Evolutionary conservation across 2,888 invertebrate genomes (phyloP).

Genomic region (Cephonodes hylas): DNA sequence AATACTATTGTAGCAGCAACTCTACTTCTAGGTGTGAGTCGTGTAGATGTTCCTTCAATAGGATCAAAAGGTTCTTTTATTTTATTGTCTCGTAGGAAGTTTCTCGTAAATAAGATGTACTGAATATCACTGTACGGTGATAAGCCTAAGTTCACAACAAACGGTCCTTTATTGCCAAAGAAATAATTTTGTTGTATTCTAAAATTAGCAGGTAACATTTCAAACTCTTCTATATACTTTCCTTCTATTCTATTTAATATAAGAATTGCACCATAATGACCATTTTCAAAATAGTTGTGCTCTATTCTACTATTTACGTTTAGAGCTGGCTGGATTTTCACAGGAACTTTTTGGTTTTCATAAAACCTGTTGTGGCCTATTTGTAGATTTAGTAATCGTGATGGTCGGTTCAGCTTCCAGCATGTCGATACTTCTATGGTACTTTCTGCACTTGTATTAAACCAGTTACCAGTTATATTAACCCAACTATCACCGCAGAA

Average conservation of each 20-base stretch:
- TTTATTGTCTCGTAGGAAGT: conserved; percentile 92
- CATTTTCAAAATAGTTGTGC: conserved; percentile 93
- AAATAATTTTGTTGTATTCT: conserved; percentile 94
- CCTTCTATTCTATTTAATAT: conserved; percentile 87
- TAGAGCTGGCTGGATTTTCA: conserved; percentile 90
- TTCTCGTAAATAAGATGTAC: conserved; percentile 90
- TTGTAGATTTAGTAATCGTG: conserved; percentile 83
- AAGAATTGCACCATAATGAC: conserved; percentile 90
- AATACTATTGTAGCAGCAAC: conserved; percentile 96
- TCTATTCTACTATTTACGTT: conserved; percentile 90
- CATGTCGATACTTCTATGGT: conserved; percentile 92
- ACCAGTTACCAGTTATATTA: conserved; percentile 95
- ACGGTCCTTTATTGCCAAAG: conserved; percentile 92
- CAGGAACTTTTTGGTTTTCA: conserved; percentile 86
- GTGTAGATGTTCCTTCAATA: conserved; percentile 83
- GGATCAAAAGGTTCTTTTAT: conserved; percentile 92
- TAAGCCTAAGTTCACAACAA: conserved; percentile 92
- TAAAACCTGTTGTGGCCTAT: conserved; percentile 93
- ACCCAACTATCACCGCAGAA: conserved; percentile 92
- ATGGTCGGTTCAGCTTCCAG: conserved; percentile 83
- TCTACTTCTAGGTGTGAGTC: conserved; percentile 92
- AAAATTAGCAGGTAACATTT: conserved; percentile 86
- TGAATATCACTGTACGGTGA: conserved; percentile 93
- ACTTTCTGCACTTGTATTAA: conserved; percentile 89
- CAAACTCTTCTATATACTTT: conserved; percentile 88